Evolutionary conservation across 2,888 invertebrate species (phyloP).

Genomic region (Campoletis raptor): DNA sequence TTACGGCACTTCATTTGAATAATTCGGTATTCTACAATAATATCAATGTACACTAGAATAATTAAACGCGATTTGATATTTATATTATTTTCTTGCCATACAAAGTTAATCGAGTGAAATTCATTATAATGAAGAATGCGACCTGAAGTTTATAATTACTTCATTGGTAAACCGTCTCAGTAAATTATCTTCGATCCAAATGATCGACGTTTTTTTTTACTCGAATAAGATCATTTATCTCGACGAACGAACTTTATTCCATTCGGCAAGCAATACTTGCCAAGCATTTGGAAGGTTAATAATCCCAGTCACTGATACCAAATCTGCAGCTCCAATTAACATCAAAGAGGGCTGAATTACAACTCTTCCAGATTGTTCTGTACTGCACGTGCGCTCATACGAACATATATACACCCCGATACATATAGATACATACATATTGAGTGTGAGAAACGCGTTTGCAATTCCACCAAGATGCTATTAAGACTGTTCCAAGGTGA

Average conservation of each 20-base stretch:
- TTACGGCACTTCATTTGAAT: background rate
- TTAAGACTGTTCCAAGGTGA: conserved; percentile 72
- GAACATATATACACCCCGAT: background rate
- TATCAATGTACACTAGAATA: background rate
- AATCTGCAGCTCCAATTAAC: conserved; percentile 39
- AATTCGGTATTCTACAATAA: background rate
- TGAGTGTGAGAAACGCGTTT: conserved; percentile 63
- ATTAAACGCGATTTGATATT: background rate
- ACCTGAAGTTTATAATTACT: background rate
- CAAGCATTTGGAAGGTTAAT: background rate
- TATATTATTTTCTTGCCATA: background rate
- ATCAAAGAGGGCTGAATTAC: conserved; percentile 40
- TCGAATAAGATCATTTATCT: background rate
- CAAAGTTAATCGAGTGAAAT: background rate
- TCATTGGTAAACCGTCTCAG: background rate
- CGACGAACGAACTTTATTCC: background rate
- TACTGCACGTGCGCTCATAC: conserved; percentile 10
- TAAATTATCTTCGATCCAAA: conserved; percentile 12
- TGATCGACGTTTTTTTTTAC: background rate
- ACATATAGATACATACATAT: background rate
- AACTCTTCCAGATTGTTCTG: conserved; percentile 15
- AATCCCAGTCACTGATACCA: conserved; percentile 20
- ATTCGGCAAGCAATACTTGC: conserved; percentile 5
- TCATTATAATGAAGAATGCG: background rate
- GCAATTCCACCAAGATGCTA: conserved; percentile 70